These are phyloP conservation scores for Mantis religiosa DNA, from an alignment of 2,888 invertebrate species.

Conservation along the genomic window DNA sequence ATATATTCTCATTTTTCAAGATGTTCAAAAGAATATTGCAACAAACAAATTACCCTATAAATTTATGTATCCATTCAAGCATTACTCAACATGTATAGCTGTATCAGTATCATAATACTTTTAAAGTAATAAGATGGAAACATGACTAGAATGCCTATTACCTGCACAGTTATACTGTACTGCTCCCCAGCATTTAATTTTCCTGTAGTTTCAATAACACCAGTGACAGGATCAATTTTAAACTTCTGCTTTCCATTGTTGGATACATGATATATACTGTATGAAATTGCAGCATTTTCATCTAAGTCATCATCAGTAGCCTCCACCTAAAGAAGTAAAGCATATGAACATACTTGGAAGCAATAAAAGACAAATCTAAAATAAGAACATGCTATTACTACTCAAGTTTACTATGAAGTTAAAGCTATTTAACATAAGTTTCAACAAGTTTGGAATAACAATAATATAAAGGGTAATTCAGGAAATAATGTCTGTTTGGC, in stretches of 20 bases:
- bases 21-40: no score
- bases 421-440: background rate
- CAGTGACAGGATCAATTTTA: constrained; percentile 72
- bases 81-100: no score
- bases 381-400: background rate
- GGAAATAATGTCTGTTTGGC: background rate
- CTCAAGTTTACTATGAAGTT: background rate
- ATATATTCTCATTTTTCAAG: no score
- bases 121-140: background rate
- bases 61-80: no score
- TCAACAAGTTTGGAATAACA: background rate
- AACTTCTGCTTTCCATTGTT: constrained; percentile 87
- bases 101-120: no score
- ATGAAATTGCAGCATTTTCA: constrained; percentile 75
- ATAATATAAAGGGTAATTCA: background rate
- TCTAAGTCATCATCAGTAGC: constrained; percentile 84
- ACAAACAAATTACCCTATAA: no score
- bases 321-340: constrained; percentile 53
- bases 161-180: constrained; percentile 82
- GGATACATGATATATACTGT: constrained; percentile 85
- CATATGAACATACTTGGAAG: background rate
- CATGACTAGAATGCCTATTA: constrained; percentile 24
- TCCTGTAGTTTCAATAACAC: constrained; percentile 70
- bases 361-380: background rate
- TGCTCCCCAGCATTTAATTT: constrained; percentile 82